Evolutionary conservation across 2,797 vertebrate species (phyloP).

Genomic region (Thalassophryne amazonica): DNA sequence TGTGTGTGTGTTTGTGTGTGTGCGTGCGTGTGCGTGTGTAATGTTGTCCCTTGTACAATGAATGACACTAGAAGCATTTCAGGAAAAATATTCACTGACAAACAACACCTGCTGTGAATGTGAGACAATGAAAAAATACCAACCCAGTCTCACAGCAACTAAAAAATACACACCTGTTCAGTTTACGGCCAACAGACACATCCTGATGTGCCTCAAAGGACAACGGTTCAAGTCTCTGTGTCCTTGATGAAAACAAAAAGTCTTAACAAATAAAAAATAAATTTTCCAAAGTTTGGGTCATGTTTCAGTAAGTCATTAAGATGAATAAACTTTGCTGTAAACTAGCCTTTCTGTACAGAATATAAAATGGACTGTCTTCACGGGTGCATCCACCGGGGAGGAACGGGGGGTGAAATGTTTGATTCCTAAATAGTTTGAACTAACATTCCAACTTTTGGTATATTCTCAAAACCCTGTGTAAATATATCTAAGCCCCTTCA

Average conservation of each 20-base stretch:
- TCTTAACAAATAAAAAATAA: background rate
- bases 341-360: too few species aligned
- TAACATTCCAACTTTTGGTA: too few species aligned
- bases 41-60: conserved; percentile 39
- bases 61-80: conserved; percentile 28
- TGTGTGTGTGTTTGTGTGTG: conserved; percentile 3
- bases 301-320: too few species aligned
- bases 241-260: background rate
- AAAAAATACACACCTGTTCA: conserved; percentile 37
- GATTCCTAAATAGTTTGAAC: too few species aligned
- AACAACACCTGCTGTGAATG: conserved; percentile 40
- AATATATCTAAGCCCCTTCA: too few species aligned
- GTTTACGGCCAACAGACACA: conserved; percentile 27
- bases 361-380: too few species aligned
- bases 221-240: background rate
- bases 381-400: too few species aligned
- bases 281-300: too few species aligned
- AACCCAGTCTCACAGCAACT: too few species aligned
- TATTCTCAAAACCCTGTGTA: too few species aligned
- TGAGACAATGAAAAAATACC: conserved; percentile 41
- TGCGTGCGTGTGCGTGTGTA: conserved; percentile 14
- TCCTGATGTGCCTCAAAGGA: conserved; percentile 17
- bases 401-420: too few species aligned
- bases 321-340: too few species aligned
- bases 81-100: conserved; percentile 27